phyloP scores from a whole-genome alignment of 2,888 invertebrate genomes.

The Dasypogon diadema region DNA sequence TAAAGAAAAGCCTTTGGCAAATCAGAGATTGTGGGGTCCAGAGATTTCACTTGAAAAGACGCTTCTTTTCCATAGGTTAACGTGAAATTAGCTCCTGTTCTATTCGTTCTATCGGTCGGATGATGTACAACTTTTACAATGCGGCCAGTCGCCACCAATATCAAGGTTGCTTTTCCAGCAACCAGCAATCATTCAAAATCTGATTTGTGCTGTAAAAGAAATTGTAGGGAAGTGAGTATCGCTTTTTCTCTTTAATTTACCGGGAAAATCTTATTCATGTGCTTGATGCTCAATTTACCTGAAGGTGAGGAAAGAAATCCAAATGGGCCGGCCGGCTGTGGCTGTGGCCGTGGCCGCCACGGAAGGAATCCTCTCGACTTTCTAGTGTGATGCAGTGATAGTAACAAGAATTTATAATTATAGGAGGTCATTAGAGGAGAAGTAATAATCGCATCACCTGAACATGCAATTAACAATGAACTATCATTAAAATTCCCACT shows the following conservation, averaged over 20 bases:
- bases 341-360: not conserved
- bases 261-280: constrained; percentile 32
- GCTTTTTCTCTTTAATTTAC: constrained; percentile 31
- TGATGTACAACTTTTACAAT: constrained; percentile 19
- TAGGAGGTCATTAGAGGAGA: constrained; percentile 54
- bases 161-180: not conserved
- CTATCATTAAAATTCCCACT: constrained; percentile 53
- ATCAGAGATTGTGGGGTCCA: not conserved
- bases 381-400: constrained; percentile 2
- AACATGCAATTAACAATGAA: constrained; percentile 52
- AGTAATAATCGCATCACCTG: constrained; percentile 55
- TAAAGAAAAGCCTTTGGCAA: not conserved
- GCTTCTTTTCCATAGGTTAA: constrained; percentile 2
- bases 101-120: not conserved
- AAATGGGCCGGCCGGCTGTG: not conserved
- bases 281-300: constrained; percentile 25
- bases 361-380: constrained; percentile 2
- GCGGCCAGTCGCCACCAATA: not conserved
- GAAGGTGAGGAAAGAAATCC: constrained; percentile 42
- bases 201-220: constrained; percentile 25
- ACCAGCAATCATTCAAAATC: constrained; percentile 46
- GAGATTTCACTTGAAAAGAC: constrained; percentile 18
- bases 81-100: constrained; percentile 45
- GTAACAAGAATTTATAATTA: constrained; percentile 52
- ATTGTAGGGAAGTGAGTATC: constrained; percentile 15